phyloP scores from a whole-genome alignment of 35 echinoderm and acorn worm genomes.

The Stichopus chloronotus region DNA sequence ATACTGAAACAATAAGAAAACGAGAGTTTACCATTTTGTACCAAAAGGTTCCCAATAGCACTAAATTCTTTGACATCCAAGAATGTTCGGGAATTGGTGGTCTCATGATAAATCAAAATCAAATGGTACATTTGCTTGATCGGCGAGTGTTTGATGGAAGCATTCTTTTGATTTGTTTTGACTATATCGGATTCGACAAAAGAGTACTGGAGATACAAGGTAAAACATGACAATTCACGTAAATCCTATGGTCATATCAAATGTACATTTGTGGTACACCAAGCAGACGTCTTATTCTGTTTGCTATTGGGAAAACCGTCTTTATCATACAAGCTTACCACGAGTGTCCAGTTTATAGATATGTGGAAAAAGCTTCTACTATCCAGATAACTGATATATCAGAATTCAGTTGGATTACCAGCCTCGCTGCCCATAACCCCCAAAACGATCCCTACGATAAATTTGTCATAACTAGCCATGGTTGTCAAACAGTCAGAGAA shows the following conservation, averaged over 20 bases:
- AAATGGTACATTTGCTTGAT: conserved; percentile 16
- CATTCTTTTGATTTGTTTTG: conserved; percentile 13
- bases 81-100: not conserved
- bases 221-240: not conserved
- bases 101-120: not conserved
- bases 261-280: not conserved
- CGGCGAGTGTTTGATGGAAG: not conserved
- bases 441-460: not conserved
- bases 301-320: conserved; percentile 4
- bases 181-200: not conserved
- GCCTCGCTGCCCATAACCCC: not conserved
- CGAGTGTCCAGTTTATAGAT: not conserved
- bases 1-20: not conserved
- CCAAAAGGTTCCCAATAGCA: not conserved
- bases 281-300: not conserved
- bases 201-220: conserved; percentile 22
- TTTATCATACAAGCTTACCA: not conserved
- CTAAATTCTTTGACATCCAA: not conserved
- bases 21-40: not conserved
- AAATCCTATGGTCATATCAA: not conserved
- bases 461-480: not conserved
- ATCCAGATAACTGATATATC: not conserved
- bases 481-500: not conserved
- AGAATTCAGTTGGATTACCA: not conserved
- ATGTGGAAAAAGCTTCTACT: not conserved